phyloP scores from a whole-genome alignment of 2,113 vertebrate genomes.

The Rallus limicola region DNA sequence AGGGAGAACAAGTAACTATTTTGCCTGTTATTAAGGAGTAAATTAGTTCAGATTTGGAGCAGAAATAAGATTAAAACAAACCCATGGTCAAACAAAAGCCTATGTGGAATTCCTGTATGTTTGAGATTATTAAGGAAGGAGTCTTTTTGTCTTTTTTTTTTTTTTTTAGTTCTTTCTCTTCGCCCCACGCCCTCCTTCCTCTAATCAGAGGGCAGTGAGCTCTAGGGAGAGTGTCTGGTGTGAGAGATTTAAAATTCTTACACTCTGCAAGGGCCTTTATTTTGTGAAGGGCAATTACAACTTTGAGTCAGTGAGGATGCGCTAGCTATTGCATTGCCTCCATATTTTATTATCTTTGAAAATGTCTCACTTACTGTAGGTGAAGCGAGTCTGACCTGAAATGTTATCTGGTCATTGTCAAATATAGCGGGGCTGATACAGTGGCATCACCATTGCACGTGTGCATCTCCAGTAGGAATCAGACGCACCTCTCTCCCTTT shows the following conservation, averaged over 20 bases:
- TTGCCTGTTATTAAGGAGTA: neutral
- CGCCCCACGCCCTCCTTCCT: rapidly evolving
- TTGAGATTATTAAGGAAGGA: neutral
- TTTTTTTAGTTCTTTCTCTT: too few species aligned
- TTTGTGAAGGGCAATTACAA: neutral
- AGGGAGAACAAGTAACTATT: neutral
- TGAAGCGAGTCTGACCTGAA: neutral
- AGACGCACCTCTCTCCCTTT: neutral
- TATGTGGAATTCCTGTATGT: neutral
- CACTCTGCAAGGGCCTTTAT: neutral
- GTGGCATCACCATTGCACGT: neutral
- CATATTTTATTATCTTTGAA: neutral
- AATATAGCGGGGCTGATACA: neutral
- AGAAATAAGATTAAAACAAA: neutral
- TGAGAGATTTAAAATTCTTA: neutral
- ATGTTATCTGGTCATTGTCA: neutral
- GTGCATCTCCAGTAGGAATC: neutral
- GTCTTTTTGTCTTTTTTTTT: neutral
- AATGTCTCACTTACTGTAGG: neutral
- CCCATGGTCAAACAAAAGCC: neutral
- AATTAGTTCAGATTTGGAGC: neutral
- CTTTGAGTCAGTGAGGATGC: neutral
- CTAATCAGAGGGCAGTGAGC: neutral
- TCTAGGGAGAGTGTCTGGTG: neutral
- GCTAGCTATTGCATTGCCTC: neutral